These are phyloP conservation scores for Prietella phreatophila DNA, from an alignment of 2,113 vertebrate species.

Conservation along the genomic window DNA sequence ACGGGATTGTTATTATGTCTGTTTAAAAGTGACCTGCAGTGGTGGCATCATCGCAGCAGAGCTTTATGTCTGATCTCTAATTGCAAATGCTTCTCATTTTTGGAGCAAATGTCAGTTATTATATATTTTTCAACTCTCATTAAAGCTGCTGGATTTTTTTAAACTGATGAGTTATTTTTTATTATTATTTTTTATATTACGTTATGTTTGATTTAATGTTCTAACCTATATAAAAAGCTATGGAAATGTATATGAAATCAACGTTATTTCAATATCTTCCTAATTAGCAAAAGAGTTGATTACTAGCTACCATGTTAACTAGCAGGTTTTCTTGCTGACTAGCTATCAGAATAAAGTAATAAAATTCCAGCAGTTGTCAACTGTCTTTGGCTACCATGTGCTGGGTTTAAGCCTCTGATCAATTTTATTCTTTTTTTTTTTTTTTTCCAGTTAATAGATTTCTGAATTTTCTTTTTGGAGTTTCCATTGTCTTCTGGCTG, in stretches of 20 bases:
- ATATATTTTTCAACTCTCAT: background rate
- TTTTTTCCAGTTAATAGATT: background rate
- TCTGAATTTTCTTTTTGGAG: background rate
- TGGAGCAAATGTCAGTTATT: background rate
- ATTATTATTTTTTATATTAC: background rate
- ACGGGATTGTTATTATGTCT: background rate
- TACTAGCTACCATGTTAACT: background rate
- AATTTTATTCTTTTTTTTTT: background rate
- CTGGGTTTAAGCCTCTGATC: background rate
- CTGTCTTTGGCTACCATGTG: background rate
- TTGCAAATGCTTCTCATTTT: background rate
- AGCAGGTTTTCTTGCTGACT: background rate
- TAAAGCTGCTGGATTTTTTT: background rate
- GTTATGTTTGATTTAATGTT: background rate
- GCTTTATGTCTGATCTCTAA: background rate
- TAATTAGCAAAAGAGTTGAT: background rate
- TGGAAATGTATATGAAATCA: background rate
- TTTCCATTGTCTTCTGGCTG: background rate
- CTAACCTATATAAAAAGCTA: background rate
- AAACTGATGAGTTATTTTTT: background rate
- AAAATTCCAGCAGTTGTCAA: background rate
- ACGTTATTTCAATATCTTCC: background rate
- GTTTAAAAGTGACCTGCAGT: background rate
- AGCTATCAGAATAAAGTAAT: background rate
- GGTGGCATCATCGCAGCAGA: background rate